These are phyloP conservation scores for Drosophila pseudoananassae DNA, from an alignment of 1,140 invertebrate species.

Conservation along the genomic window DNA sequence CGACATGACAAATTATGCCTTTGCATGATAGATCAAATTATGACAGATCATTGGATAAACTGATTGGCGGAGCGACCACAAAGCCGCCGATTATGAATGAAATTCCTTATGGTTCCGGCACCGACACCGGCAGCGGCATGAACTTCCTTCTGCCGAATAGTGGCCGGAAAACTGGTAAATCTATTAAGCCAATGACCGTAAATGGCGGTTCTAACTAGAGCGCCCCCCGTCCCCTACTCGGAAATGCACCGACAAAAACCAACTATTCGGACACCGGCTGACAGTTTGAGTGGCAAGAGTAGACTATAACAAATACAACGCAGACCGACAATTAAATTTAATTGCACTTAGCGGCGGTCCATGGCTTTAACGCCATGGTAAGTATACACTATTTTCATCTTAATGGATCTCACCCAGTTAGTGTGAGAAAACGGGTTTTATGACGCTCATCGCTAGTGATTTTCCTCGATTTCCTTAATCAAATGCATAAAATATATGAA, in stretches of 20 bases:
- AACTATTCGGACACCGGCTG: slow-evolving; percentile 5
- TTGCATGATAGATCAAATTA: slow-evolving; percentile 33
- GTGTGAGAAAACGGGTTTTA: slow-evolving; percentile 71
- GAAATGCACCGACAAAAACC: slow-evolving; percentile 50
- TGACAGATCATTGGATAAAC: slow-evolving; percentile 45
- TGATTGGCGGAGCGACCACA: slow-evolving; percentile 26
- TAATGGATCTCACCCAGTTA: slow-evolving; percentile 54
- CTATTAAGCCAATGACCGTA: slow-evolving; percentile 1
- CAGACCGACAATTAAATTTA: slow-evolving; percentile 61
- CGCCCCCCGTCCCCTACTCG: slow-evolving; percentile 7
- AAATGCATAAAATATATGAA: slow-evolving; percentile 59
- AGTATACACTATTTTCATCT: slow-evolving; percentile 60
- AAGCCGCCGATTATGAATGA: slow-evolving; percentile 31
- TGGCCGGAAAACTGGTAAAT: not conserved
- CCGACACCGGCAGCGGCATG: not conserved
- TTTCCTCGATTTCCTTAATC: slow-evolving; percentile 78
- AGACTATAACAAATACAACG: slow-evolving; percentile 10
- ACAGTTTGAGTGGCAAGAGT: slow-evolving; percentile 4
- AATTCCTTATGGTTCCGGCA: slow-evolving; percentile 37
- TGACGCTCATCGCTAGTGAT: slow-evolving; percentile 52
- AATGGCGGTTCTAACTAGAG: slow-evolving; percentile 28
- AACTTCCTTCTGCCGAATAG: slow-evolving; percentile 22
- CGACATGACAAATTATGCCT: slow-evolving; percentile 22
- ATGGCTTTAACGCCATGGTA: slow-evolving; percentile 39
- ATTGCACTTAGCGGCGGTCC: slow-evolving; percentile 46